Evolutionary conservation across 1,140 invertebrate genomes (phyloP).

Genomic region (Bactericera cockerelli): DNA sequence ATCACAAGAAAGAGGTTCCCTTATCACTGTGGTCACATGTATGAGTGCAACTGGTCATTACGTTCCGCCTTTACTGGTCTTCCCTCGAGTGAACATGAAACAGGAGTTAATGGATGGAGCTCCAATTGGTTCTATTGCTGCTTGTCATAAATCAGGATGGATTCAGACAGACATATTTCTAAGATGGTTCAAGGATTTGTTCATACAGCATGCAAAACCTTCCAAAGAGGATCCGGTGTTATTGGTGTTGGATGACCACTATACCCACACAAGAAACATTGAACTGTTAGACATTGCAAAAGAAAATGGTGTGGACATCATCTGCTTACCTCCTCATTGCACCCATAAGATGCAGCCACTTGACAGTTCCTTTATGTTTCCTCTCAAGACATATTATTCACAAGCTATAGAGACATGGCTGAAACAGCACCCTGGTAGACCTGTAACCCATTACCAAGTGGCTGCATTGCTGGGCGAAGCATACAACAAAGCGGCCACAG

Average conservation of each 20-base stretch:
- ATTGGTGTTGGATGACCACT: constrained; percentile 16
- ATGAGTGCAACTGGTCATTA: constrained; percentile 27
- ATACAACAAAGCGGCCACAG: constrained; percentile 24
- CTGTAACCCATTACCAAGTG: constrained; percentile 29
- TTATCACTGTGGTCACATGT: constrained; percentile 27
- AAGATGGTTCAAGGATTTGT: constrained; percentile 9
- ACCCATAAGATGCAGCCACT: constrained; percentile 28
- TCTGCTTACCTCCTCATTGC: constrained; percentile 23
- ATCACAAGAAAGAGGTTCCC: constrained; percentile 27
- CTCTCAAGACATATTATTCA: constrained; percentile 29
- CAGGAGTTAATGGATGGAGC: constrained; percentile 23
- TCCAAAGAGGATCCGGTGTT: constrained; percentile 6
- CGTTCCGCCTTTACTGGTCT: constrained; percentile 28
- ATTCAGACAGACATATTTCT: constrained; percentile 5
- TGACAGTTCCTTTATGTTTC: constrained; percentile 28
- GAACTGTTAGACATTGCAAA: constrained; percentile 19
- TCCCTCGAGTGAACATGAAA: constrained; percentile 25
- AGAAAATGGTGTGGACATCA: constrained; percentile 21
- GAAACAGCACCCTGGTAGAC: constrained; percentile 30
- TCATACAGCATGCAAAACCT: constrained; percentile 2
- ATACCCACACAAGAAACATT: constrained; percentile 18
- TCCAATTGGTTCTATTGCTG: constrained; percentile 17
- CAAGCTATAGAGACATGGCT: constrained; percentile 30
- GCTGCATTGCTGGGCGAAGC: constrained; percentile 24
- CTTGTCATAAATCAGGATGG: constrained; percentile 21